Conservation (phyloP, 2,113 vertebrate genomes). For the Ceyx melanurus region DNA sequence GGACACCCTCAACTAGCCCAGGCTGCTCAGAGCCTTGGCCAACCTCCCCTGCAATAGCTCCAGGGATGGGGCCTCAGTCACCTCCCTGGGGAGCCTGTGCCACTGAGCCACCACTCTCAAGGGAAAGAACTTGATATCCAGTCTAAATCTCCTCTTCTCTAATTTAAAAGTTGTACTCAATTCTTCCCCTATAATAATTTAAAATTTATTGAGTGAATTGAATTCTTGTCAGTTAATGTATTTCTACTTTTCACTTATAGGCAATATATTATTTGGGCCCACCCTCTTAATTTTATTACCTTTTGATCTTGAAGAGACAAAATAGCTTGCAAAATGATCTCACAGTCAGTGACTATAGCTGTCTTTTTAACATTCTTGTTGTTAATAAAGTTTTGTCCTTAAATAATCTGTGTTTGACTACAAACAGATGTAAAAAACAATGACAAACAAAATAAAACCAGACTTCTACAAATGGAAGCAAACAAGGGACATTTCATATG, state of each 20-base stretch:
- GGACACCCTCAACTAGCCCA: too few species aligned
- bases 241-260: neutral
- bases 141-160: too few species aligned
- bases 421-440: neutral
- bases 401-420: neutral
- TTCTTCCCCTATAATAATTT: neutral
- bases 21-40: too few species aligned
- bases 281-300: neutral
- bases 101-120: too few species aligned
- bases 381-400: neutral
- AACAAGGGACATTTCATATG: conserved; percentile 4
- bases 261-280: neutral
- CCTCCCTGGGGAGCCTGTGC: too few species aligned
- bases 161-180: neutral
- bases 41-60: too few species aligned
- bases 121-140: too few species aligned
- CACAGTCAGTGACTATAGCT: neutral
- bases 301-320: neutral
- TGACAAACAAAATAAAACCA: conserved; percentile 41
- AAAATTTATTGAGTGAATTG: neutral
- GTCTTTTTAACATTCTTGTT: neutral
- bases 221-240: neutral
- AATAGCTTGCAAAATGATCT: neutral
- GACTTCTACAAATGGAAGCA: conserved; percentile 47
- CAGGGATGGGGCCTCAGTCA: too few species aligned